phyloP scores from a whole-genome alignment of 2,113 vertebrate genomes.

The Chaetodon trifascialis region DNA sequence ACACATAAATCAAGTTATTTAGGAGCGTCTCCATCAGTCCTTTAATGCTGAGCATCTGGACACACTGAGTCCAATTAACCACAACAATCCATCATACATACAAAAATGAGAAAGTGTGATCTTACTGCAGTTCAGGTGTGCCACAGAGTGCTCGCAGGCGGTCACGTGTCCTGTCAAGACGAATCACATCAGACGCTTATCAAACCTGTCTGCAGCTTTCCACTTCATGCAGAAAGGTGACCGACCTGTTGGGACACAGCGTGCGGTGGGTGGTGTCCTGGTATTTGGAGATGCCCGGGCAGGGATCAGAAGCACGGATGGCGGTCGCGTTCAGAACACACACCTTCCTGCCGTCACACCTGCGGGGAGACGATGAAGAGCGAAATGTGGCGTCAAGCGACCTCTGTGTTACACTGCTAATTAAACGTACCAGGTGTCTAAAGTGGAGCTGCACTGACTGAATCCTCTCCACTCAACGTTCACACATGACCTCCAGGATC shows the following conservation, averaged over 20 bases:
- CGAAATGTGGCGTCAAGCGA: no score
- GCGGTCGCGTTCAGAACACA: slow-evolving; percentile 22
- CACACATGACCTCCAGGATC: no score
- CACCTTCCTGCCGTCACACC: slow-evolving; percentile 46
- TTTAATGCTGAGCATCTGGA: no score
- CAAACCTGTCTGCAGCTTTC: neutral
- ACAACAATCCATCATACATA: no score
- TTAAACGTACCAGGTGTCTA: no score
- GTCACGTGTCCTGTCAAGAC: neutral
- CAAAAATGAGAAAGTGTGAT: neutral
- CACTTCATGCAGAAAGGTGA: neutral
- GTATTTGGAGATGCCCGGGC: slow-evolving; percentile 36
- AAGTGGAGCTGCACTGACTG: no score
- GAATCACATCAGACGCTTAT: neutral
- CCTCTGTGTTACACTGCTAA: no score
- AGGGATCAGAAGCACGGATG: slow-evolving; percentile 18
- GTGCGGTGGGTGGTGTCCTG: slow-evolving; percentile 30
- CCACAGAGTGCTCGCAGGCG: neutral
- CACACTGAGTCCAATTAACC: no score
- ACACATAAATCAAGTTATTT: no score
- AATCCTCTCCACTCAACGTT: no score
- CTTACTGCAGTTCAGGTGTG: neutral
- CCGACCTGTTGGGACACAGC: slow-evolving; percentile 42
- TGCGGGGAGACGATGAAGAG: neutral
- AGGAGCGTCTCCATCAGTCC: no score